Conservation (phyloP, 2,888 invertebrate species). For the Limulus polyphemus region DNA sequence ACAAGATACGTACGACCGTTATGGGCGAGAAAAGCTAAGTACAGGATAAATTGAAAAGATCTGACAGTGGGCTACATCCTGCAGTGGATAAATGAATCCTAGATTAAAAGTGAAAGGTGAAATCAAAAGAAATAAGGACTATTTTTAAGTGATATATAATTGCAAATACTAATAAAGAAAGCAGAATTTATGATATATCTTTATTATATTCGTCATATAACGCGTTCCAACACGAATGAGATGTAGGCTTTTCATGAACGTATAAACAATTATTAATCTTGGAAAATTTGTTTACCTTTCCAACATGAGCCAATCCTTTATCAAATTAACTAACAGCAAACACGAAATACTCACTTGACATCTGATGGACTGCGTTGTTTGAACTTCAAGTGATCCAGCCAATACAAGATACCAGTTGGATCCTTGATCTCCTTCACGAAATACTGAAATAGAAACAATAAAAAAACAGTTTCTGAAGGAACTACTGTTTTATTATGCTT, state of each 20-base stretch:
- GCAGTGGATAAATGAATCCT: too few species aligned
- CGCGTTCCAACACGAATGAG: background rate
- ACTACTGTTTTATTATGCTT: too few species aligned
- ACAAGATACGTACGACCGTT: too few species aligned
- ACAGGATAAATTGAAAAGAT: too few species aligned
- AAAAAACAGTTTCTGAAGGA: background rate
- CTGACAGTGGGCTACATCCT: too few species aligned
- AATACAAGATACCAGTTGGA: conserved; percentile 66
- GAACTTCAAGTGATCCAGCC: conserved; percentile 56
- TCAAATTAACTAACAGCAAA: background rate
- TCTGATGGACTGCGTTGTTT: conserved; percentile 44
- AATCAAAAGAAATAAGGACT: too few species aligned
- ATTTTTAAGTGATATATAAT: too few species aligned
- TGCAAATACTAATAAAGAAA: too few species aligned
- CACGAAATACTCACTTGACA: conserved; percentile 40
- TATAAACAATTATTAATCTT: background rate
- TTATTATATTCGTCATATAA: too few species aligned
- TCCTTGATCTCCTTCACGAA: conserved; percentile 61
- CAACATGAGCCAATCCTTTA: background rate
- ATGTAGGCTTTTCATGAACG: background rate
- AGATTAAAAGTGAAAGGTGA: too few species aligned
- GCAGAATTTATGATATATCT: too few species aligned
- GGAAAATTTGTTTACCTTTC: background rate
- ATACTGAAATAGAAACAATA: conserved; percentile 46
- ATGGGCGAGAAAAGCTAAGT: too few species aligned